Evolutionary conservation across 2,797 vertebrate species (phyloP), one percentile per base, ranked within the genome.

Genomic region (Fringilla coelebs): DNA sequence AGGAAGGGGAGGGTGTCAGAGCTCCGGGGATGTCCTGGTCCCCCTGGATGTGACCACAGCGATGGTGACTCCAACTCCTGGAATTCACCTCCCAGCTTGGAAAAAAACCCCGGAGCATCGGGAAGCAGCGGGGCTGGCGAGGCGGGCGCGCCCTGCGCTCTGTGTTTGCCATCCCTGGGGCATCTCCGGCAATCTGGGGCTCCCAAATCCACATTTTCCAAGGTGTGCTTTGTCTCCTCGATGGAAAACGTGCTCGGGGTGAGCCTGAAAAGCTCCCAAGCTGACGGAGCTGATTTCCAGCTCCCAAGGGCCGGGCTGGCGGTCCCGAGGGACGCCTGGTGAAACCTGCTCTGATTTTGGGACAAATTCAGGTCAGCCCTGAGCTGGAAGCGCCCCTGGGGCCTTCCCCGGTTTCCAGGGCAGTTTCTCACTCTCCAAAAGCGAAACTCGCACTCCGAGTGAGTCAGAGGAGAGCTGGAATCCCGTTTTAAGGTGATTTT

Each of bases 401-500:
- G 38, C 85, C 25, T 72, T 61, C 19, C 68, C 48, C 18, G 25
- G 6, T 73, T 85, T 87, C 74, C 48, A 28, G 63, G 70, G 92
- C 62, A 17, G 38, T 54, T 89, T 55, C 95, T 93, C 75, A 88
- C 68, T 77, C 68, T 61, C 81, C n/a, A 1, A 38, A 76, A 68
- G 63, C 0, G 24, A 61, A 85, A 94, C 71, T 74, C 73, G 58
- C 89, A 13, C 83, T 46, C 40, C 6, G 24, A 95, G 88, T 51
- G 88, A 91, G 92, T 82, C 96, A 89, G 96, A 97, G 70, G 32
- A 93, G 97, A 93, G 82, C 92, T 96, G 96, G 92, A 97, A 97
- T 97, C 85, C 71, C 89, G 72, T 82, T 93, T 90, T 85, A 95
- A 96, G 95, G 96, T 97, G 97, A 97, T 98, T 98, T 98, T 97